A percentile compares a stretch with the other conserved stretches of the same genome.
Conservation (phyloP, 2,888 invertebrate species). For the Hemaris fuciformis region DNA sequence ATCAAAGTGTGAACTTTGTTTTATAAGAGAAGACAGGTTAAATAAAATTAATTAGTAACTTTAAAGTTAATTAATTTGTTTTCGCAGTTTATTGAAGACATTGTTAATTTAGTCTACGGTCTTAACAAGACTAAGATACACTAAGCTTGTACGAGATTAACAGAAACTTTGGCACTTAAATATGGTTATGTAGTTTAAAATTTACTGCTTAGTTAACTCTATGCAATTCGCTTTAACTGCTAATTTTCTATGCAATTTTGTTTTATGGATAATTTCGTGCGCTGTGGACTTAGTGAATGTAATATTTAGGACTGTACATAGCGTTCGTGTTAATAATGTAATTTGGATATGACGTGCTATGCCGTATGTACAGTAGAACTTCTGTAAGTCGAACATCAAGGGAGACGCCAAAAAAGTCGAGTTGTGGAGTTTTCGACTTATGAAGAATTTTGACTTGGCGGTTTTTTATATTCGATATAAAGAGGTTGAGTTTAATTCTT, state of each 20-base stretch:
- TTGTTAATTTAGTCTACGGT: constrained; percentile 17
- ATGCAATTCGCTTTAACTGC: constrained; percentile 19
- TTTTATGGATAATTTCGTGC: neutral
- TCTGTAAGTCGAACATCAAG: too few relatives aligned
- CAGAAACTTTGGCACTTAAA: constrained; percentile 24
- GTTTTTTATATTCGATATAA: too few relatives aligned
- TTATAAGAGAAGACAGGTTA: neutral
- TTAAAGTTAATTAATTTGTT: constrained; percentile 9
- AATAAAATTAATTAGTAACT: constrained; percentile 1
- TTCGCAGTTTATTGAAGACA: constrained; percentile 16
- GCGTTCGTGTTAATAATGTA: neutral
- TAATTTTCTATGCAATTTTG: constrained; percentile 14
- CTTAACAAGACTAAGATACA: constrained; percentile 12
- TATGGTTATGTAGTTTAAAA: constrained; percentile 24
- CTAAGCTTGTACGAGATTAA: constrained; percentile 21
- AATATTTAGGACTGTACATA: neutral
- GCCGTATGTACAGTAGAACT: neutral
- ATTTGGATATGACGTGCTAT: neutral
- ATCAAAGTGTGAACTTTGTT: neutral
- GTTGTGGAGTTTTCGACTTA: too few relatives aligned
- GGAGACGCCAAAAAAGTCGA: too few relatives aligned
- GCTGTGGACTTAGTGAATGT: neutral
- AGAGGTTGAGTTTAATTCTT: too few relatives aligned
- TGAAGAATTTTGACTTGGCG: too few relatives aligned
- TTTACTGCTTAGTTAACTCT: constrained; percentile 20